Evolutionary conservation across 2,888 invertebrate genomes (phyloP), one percentile per base, ranked within the genome.

Genomic region (Lobophora halterata): DNA sequence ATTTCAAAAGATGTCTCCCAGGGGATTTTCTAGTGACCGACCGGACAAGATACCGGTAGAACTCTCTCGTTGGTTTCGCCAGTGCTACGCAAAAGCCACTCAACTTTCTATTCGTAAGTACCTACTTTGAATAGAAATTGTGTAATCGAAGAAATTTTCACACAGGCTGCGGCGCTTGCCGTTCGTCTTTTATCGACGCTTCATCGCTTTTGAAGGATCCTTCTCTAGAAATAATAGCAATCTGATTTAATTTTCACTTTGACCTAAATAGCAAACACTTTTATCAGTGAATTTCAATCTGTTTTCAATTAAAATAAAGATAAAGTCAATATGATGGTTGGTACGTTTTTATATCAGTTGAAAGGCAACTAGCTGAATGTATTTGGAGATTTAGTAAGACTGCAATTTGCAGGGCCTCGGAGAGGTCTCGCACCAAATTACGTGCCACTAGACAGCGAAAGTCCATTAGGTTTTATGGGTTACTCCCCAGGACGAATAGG

Each of bases 381-480:
- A 58, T 69, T 64, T 62, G 59, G 62, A 68, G 67, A 66, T 61
- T 57, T 52, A 66, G 64, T 60, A 69, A 73, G 72, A 61, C 57
- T 66, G 62, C 64, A 80, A 65, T 66, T 69, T 64, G 71, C 71
- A 70, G 60, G 71, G 64, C 61, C 60, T 61, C 61, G 49, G 58
- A 68, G 65, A 68, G 71, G 55, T 57, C 65, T 53, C 71, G 69
- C 72, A 66, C 71, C 70, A 73, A 76, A 81, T 80, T 76, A 79
- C 78, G 75, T 58, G 56, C 52, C 55, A 70, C 74, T 68, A 77
- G 79, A 85, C 83, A 83, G 71, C 63, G 75, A 83, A 83, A 85
- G 74, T 83, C 85, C 85, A 85, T 85, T 85, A 85, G 75, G 81
- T 82, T 83, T 82, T 82, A 82, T 78, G 78, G 78, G 70, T 71